Conservation (phyloP, 2,797 vertebrate species). For the Echiichthys vipera region DNA sequence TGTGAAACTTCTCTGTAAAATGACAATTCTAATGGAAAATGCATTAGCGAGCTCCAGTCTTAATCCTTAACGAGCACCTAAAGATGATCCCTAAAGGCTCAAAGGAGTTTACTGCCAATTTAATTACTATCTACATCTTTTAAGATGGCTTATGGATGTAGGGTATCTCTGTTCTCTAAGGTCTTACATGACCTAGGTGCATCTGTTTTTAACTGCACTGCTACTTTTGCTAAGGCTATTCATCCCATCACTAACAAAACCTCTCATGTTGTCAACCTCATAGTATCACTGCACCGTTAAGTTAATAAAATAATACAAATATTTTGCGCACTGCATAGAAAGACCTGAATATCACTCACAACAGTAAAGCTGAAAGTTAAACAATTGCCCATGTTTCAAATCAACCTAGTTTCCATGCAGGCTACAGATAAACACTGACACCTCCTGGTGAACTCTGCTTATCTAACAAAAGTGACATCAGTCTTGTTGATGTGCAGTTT, state of each 20-base stretch:
- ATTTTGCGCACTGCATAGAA: background rate
- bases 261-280: background rate
- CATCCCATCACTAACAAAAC: background rate
- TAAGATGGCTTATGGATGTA: conserved; percentile 15
- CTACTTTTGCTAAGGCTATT: background rate
- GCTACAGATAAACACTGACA: conserved; percentile 66
- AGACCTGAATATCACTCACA: background rate
- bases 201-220: background rate
- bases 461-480: background rate
- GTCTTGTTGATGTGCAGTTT: background rate
- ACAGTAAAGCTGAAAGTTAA: background rate
- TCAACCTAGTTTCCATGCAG: background rate
- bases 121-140: conserved; percentile 24
- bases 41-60: conserved; percentile 20
- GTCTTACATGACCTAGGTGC: background rate
- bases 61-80: conserved; percentile 47
- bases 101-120: conserved; percentile 22
- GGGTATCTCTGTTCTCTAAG: background rate
- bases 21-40: conserved; percentile 42
- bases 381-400: background rate
- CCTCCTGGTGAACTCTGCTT: conserved; percentile 57
- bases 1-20: conserved; percentile 32
- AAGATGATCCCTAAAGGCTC: conserved; percentile 36
- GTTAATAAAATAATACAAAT: background rate
- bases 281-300: background rate